Evolutionary conservation across 2,888 invertebrate species (phyloP), one percentile per base, ranked within the genome.

Genomic region (Myopa tessellatipennis): DNA sequence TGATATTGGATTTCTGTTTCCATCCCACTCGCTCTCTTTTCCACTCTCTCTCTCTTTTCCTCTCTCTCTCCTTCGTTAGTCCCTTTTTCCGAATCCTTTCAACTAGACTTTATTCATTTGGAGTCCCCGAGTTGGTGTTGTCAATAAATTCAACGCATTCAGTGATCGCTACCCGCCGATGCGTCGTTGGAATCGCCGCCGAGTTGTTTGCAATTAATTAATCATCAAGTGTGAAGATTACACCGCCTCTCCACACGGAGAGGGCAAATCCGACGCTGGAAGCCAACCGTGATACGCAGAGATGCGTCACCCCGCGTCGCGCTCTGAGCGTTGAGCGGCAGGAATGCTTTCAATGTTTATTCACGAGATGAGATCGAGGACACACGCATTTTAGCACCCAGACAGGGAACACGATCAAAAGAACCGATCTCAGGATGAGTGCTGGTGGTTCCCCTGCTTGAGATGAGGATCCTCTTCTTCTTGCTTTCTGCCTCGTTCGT

Each of bases 131-230:
- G n/a, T 14, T 36, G 60, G 60, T 14, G 60, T 55, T 72, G 60
- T 72, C 72, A 72, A 72, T 72, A 72, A 72, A 72, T 72, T 72
- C 34, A 38, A 10, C 34, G 60, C 26, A 58, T n/a, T 36, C 55
- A 18, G 52, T 16, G 12, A 55, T 36, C 70, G 52, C n/a, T 26
- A 50, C 16, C 61, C 6, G 4, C 26, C 26, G 12, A n/a, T 4
- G 8, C 12, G 69, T 50, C 12, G 52, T 36, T 52, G 55, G n/a
- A 18, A 55, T 55, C 36, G 26, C n/a, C 5, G 69, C 6, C 26
- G 50, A 69, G 55, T 55, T 69, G 45, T 69, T 72, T 72, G 10
- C 38, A 60, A 72, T 72, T 72, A 72, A 72, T 72, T 72, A 72
- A 72, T 72, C 72, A 72, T 38, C 65, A 36, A 14, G 60, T 72